Base-by-base conservation (phyloP, 2,113 vertebrate species). In the Grammomys surdaster region DNA sequence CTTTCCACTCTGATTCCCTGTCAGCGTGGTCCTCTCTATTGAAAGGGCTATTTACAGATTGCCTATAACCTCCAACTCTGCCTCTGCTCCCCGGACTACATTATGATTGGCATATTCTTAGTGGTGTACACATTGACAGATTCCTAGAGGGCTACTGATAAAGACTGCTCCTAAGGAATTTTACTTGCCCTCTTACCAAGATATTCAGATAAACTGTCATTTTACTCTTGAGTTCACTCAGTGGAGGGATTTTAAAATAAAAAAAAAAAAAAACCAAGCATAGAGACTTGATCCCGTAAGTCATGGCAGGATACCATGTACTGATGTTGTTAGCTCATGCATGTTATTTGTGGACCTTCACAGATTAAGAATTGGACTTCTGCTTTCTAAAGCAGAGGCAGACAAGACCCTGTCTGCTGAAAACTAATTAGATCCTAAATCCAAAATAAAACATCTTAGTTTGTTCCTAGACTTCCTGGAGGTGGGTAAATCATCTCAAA, bases 191-290 rank as follows among this genome's bases (percentile, higher is more conserved):
- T 87, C 78, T 73, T 81, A 58, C 22, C 84, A 73, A 24, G 9
- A 1, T 54, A 48, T 48, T 76, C 69, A 31, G 80, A 5, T 77
- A 80, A 86, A 81, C 90, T 86, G 86, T 89, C 3, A 77, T 95
- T 89, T 94, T 95, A 90, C 22, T 24, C 89, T n/a, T 93, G 77
- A 69, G 40, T 95, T 94, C 89, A 89, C 10, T 91, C 67, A 72
- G 19, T 60, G 22, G 28, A 93, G 56, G 86, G 14, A 88, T 81
- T 95, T 94, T 28, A 89, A 84, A 77, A 94, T 43, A 56, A 28
- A 82, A 95, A 93, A 89, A 76, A 90, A 76, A 90, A 89, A 96
- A 58, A 95, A 96, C 17, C 82, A 75, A 87, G 80, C 67, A 51
- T 28, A 95, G 77, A 86, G 76, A 70, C 12, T 91, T 78, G 20